Evolutionary conservation across 2,113 vertebrate genomes (phyloP).

Genomic region (Sorex fumeus): DNA sequence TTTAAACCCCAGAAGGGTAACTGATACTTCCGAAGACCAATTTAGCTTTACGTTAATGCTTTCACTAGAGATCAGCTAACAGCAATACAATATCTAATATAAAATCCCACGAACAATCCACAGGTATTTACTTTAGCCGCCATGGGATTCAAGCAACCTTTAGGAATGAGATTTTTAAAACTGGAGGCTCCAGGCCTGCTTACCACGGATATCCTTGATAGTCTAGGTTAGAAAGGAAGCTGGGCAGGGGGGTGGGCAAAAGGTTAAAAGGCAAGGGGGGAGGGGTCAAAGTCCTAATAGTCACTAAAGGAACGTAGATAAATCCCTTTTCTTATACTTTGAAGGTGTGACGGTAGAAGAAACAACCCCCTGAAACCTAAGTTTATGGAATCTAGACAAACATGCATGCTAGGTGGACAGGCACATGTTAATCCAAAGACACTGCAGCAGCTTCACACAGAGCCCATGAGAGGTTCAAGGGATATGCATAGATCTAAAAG

Average conservation of each 20-base stretch:
- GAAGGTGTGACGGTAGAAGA: conserved; percentile 49
- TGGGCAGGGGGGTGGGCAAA: no score
- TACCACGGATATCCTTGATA: conserved; percentile 66
- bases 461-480: neutral
- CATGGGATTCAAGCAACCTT: conserved; percentile 58
- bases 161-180: conserved; percentile 72
- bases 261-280: no score
- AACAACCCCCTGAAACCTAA: conserved; percentile 62
- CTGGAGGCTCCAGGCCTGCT: conserved; percentile 64
- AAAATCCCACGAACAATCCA: conserved; percentile 72
- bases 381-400: conserved; percentile 42
- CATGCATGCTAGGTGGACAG: conserved; percentile 47
- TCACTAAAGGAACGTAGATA: conserved; percentile 52
- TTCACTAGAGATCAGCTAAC: conserved; percentile 62
- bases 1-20: conserved; percentile 58
- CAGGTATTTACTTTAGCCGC: conserved; percentile 77
- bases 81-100: conserved; percentile 70
- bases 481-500: conserved; percentile 65
- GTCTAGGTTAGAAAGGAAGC: conserved; percentile 14
- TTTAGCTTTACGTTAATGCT: conserved; percentile 71
- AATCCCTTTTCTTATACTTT: conserved; percentile 59
- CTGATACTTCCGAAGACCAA: conserved; percentile 67
- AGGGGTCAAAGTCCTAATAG: neutral
- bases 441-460: conserved; percentile 64
- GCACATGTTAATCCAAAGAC: conserved; percentile 63